Evolutionary conservation across 2,113 vertebrate genomes (phyloP).

Genomic region (Zapus hudsonius): DNA sequence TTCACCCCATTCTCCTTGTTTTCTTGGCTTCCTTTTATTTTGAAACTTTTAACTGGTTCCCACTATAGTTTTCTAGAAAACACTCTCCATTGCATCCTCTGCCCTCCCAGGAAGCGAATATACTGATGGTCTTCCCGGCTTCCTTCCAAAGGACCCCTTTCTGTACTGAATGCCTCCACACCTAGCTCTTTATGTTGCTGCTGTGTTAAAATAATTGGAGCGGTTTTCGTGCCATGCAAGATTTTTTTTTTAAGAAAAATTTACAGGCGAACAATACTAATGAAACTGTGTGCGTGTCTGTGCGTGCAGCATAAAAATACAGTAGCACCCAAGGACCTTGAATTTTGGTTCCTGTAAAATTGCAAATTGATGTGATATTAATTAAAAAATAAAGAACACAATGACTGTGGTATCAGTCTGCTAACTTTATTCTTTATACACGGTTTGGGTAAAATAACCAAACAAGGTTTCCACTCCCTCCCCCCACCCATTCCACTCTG

Average conservation of each 20-base stretch:
- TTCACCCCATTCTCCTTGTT: constrained; percentile 16
- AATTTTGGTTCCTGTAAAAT: constrained; percentile 73
- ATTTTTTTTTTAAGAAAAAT: constrained; percentile 64
- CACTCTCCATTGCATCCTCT: not conserved
- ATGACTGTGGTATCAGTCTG: constrained; percentile 58
- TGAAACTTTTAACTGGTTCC: not conserved
- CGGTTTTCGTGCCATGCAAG: constrained; percentile 68
- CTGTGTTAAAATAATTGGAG: constrained; percentile 74
- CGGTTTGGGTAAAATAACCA: constrained; percentile 61
- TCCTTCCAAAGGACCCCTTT: constrained; percentile 24
- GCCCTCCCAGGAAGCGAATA: constrained; percentile 29
- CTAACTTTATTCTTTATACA: constrained; percentile 76
- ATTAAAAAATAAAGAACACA: constrained; percentile 71
- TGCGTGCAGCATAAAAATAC: constrained; percentile 76
- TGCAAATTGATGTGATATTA: constrained; percentile 81
- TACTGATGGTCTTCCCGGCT: not conserved
- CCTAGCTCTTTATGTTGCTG: constrained; percentile 67
- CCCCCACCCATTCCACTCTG: constrained; percentile 25
- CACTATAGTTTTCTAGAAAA: not conserved
- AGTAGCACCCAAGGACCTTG: constrained; percentile 69
- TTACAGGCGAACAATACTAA: constrained; percentile 74
- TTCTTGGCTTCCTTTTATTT: not conserved
- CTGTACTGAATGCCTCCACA: constrained; percentile 63
- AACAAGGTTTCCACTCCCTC: constrained; percentile 33
- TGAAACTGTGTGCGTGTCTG: constrained; percentile 71